Evolutionary conservation across 2,797 vertebrate species (phyloP).

Genomic region (Sarcoramphus papa): DNA sequence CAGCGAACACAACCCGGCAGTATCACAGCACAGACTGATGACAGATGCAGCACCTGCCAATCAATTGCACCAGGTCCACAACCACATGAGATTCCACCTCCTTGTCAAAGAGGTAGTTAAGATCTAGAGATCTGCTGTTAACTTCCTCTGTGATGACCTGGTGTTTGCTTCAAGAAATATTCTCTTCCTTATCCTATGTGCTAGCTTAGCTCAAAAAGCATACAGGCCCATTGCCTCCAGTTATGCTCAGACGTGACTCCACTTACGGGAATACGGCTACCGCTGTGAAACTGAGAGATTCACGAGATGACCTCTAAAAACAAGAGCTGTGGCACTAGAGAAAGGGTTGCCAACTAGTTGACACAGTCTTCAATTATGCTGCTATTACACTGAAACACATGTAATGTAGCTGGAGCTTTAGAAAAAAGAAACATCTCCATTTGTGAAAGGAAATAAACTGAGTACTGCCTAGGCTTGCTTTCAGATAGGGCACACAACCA

Average conservation of each 20-base stretch:
- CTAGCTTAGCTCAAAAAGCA: not conserved
- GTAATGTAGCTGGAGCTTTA: conserved; percentile 3
- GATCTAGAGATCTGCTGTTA: not conserved
- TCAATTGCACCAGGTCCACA: not conserved
- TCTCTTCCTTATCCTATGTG: not conserved
- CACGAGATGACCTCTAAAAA: not conserved
- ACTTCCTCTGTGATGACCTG: not conserved
- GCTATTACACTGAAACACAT: conserved; percentile 21
- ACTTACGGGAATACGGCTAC: not conserved
- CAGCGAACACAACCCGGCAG: not conserved
- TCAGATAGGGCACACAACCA: not conserved
- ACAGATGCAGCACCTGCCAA: not conserved
- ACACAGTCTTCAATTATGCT: conserved; percentile 21
- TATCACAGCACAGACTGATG: not conserved
- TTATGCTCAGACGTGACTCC: not conserved
- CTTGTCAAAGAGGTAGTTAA: not conserved
- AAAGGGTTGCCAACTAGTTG: conserved; percentile 6
- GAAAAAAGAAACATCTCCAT: not conserved
- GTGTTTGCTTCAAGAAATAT: not conserved
- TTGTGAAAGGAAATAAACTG: conserved; percentile 26
- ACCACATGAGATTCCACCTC: not conserved
- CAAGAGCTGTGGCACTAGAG: not conserved
- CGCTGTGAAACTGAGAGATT: not conserved
- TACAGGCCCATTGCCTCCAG: not conserved
- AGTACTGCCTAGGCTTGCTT: not conserved